Percentiles rank a stretch among this genome's conserved stretches.
Conservation (phyloP, 2,113 vertebrate species). For the Spea multiplicata region DNA sequence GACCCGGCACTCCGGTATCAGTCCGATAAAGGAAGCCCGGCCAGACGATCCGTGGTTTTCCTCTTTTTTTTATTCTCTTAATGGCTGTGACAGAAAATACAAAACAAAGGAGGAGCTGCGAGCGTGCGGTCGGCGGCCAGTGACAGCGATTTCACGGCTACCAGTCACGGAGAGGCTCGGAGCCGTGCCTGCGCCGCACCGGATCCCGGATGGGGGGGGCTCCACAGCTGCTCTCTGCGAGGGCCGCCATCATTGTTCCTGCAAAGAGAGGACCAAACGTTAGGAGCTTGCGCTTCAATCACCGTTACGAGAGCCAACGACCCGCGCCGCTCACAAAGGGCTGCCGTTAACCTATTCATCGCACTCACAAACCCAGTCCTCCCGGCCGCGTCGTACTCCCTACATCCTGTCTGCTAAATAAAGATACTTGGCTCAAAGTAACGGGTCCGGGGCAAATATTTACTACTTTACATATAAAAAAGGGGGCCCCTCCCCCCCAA, state of each 20-base stretch:
- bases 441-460: too few relatives aligned
- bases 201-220: background rate
- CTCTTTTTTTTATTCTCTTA: conserved; percentile 16
- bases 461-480: too few relatives aligned
- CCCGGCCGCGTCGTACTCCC: too few relatives aligned
- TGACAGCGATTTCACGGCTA: too few relatives aligned
- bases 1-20: background rate
- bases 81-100: conserved; percentile 14
- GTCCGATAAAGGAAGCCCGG: background rate
- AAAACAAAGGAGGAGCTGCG: background rate
- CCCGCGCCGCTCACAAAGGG: too few relatives aligned
- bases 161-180: background rate
- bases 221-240: background rate
- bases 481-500: too few relatives aligned
- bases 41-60: background rate
- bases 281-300: background rate
- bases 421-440: too few relatives aligned
- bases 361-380: too few relatives aligned
- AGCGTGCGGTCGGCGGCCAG: background rate
- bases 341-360: too few relatives aligned
- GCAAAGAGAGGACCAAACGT: background rate
- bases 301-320: too few relatives aligned
- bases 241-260: conserved; percentile 20
- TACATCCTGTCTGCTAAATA: too few relatives aligned
- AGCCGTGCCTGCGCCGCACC: too few relatives aligned